These are phyloP conservation scores for Vireo altiloquus DNA, from an alignment of 2,113 vertebrate genomes.

Conservation along the genomic window DNA sequence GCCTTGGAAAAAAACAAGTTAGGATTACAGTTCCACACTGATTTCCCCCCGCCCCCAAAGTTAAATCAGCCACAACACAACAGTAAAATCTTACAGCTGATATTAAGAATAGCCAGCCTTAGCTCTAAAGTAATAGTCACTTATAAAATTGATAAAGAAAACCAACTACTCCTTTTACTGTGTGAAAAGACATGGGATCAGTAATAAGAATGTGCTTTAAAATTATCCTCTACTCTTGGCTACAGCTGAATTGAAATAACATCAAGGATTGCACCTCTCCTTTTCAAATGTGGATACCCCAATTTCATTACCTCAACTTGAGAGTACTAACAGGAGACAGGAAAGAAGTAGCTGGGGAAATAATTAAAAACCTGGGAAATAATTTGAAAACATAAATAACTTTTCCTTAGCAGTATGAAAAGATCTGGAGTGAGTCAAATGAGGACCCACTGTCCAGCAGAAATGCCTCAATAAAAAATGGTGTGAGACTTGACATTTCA, in stretches of 20 bases:
- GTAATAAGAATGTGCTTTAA: not conserved
- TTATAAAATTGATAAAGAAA: not conserved
- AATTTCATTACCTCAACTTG: not conserved
- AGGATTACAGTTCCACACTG: not conserved
- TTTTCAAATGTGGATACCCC: not conserved
- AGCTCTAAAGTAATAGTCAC: not conserved
- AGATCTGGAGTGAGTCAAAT: not conserved
- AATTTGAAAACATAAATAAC: not conserved
- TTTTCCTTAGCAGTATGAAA: not conserved
- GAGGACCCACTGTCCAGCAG: not conserved
- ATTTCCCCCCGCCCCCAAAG: not conserved
- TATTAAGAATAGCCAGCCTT: not conserved
- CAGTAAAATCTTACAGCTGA: not conserved
- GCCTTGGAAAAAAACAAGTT: not conserved
- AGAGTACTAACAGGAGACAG: not conserved
- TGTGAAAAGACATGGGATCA: not conserved
- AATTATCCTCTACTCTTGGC: not conserved
- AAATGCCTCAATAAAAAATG: not conserved
- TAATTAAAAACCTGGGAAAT: not conserved
- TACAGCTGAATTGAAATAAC: not conserved
- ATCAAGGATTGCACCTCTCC: not conserved
- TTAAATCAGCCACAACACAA: not conserved
- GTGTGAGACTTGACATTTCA: not conserved
- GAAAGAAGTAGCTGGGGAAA: not conserved
- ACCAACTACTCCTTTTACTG: not conserved